Base-by-base conservation (phyloP, 2,888 invertebrate genomes). In the Hypomecis atomaria region DNA sequence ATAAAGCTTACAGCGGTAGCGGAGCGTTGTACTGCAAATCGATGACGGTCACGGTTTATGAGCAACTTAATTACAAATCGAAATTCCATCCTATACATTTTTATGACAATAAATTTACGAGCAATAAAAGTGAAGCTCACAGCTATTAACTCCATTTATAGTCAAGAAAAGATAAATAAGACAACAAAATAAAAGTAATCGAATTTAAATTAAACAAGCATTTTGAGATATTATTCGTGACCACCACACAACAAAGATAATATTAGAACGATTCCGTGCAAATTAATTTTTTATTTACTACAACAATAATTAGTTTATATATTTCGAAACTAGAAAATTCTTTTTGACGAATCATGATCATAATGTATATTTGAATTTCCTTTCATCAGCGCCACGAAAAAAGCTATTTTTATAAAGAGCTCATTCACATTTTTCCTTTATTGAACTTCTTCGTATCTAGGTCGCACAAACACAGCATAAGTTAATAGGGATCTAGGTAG, bases 61-160 rank as follows among this genome's bases (percentile, higher is more conserved):
- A 61, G 59, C 42, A 65, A 53, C 59, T 66, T 66, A 66, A 70
- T 71, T 63, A 65, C 66, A 56, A 69, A 59, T 54, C 59, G 50
- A 67, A 65, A 33, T 66, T 59, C 42, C 54, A 52, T 67, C 57
- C 59, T 40, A 11, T 59, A 36, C 44, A 57, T 60, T 60, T 52
- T 59, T 65, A 67, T 67, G 62, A 56, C 47, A 61, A 56, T 59
- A 52, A 52, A 58, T 67, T 71, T 65, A 66, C 54, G 67, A 65
- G 50, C 66, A 40, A 66, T 70, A 68, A 71, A 69, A 45, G 23
- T 53, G 62, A 49, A 61, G 67, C 54, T 64, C 56, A 57, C 42
- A 23, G 62, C 59, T 52, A 65, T 69, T 55, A 65, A 61, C 50
- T 49, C 48, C 33, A 11, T 47, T 64, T 59, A 64, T 50, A 50